Conservation (phyloP, 2,113 vertebrate species). For the Spea multiplicata region DNA sequence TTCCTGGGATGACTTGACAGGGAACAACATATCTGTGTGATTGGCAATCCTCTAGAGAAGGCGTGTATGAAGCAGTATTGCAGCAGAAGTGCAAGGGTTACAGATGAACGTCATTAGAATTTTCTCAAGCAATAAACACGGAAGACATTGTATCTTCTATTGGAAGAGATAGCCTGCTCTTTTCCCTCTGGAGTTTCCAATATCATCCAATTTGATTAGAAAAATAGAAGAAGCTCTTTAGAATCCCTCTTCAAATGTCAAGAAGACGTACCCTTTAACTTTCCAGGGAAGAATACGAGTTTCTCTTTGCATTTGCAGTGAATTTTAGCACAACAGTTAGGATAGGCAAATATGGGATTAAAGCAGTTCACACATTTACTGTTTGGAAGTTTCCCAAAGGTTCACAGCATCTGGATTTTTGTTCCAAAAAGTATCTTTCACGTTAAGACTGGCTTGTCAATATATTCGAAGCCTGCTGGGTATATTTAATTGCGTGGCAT, state of each 20-base stretch:
- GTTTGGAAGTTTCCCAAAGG: no score
- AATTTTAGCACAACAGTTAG: not conserved
- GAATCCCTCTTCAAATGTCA: constrained; percentile 31
- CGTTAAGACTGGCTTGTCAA: no score
- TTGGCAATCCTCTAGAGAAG: constrained; percentile 27
- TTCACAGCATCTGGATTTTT: no score
- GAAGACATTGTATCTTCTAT: constrained; percentile 26
- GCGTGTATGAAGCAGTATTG: not conserved
- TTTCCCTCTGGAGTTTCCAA: constrained; percentile 22
- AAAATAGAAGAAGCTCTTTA: constrained; percentile 34
- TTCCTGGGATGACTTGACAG: constrained; percentile 21
- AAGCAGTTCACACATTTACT: not conserved
- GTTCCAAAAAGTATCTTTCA: no score
- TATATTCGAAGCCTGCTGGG: no score
- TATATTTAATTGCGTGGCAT: no score
- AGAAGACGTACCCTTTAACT: constrained; percentile 26
- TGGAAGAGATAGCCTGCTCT: constrained; percentile 3
- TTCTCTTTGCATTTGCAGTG: not conserved
- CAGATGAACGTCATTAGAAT: constrained; percentile 22
- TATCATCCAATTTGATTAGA: constrained; percentile 31
- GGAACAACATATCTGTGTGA: constrained; percentile 5
- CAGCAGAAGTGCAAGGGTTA: constrained; percentile 17
- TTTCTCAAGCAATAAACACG: constrained; percentile 14
- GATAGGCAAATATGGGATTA: not conserved
- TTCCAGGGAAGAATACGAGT: constrained; percentile 8